phyloP scores from a whole-genome alignment of 2,797 vertebrate species.

The Cetoscarus ocellatus region DNA sequence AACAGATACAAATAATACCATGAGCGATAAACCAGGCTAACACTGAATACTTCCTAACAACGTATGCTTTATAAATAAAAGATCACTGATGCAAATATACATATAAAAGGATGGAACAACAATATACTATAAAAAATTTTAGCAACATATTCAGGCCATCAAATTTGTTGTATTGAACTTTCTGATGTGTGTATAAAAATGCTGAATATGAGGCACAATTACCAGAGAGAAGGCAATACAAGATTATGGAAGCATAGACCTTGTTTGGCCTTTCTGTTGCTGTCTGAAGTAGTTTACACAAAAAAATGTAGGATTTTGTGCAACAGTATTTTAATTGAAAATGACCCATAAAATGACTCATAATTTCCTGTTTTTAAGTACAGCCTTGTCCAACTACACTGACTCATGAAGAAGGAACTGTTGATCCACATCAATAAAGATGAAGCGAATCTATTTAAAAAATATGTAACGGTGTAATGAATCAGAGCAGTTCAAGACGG shows the following conservation, averaged over 20 bases:
- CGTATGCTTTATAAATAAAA: not conserved
- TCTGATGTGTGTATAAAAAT: slow-evolving; percentile 55
- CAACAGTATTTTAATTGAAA: too few relatives aligned
- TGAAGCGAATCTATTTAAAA: not conserved
- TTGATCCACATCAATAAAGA: not conserved
- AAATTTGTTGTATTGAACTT: slow-evolving; percentile 25
- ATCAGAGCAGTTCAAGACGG: not conserved
- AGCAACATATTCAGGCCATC: slow-evolving; percentile 38
- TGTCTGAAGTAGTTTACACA: not conserved
- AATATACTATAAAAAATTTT: slow-evolving; percentile 52
- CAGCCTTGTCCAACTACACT: not conserved
- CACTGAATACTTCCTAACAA: slow-evolving; percentile 36
- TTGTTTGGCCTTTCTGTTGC: slow-evolving; percentile 2
- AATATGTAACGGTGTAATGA: not conserved
- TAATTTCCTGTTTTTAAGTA: too few relatives aligned
- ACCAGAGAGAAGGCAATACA: slow-evolving; percentile 51
- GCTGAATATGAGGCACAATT: slow-evolving; percentile 61
- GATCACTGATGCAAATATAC: slow-evolving; percentile 30
- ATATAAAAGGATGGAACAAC: slow-evolving; percentile 44
- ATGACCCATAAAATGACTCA: too few relatives aligned
- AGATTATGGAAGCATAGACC: slow-evolving; percentile 46
- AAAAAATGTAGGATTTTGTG: not conserved
- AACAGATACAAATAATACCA: slow-evolving; percentile 26
- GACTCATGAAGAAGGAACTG: not conserved
- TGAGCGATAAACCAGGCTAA: not conserved